phyloP scores from a whole-genome alignment of 2,797 vertebrate species.

The Rhinophrynus dorsalis region DNA sequence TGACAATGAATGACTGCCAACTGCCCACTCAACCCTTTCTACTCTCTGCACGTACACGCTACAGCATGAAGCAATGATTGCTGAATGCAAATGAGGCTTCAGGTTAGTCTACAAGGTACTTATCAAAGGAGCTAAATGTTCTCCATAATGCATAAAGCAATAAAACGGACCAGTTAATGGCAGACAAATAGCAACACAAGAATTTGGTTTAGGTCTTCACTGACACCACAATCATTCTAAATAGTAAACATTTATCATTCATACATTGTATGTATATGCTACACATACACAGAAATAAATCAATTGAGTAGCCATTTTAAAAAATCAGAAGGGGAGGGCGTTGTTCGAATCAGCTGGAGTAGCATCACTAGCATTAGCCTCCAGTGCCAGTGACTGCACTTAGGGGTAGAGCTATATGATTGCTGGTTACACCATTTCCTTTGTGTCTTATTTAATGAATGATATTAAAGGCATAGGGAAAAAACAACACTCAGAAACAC shows the following conservation, averaged over 20 bases:
- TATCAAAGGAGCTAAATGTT: constrained; percentile 64
- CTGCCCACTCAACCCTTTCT: constrained; percentile 72
- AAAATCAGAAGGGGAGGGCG: no score
- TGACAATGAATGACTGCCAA: constrained; percentile 69
- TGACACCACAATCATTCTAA: constrained; percentile 3
- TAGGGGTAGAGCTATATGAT: no score
- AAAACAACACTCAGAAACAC: no score
- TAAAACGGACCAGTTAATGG: constrained; percentile 6
- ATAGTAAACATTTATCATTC: neutral
- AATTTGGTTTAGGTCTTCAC: neutral
- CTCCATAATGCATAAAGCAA: constrained; percentile 61
- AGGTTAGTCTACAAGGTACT: constrained; percentile 57
- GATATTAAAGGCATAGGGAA: no score
- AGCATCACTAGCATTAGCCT: no score
- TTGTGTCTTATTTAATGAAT: no score
- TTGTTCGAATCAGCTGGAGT: no score
- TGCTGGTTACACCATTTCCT: no score
- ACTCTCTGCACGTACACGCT: constrained; percentile 57
- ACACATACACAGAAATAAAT: no score
- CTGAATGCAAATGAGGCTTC: constrained; percentile 63
- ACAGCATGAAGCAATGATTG: constrained; percentile 57
- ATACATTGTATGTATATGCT: neutral
- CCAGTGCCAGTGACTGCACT: no score
- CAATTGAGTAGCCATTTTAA: no score
- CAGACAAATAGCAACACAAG: neutral